Evolutionary conservation across 2,797 vertebrate species (phyloP).

Genomic region (Brotula barbata): DNA sequence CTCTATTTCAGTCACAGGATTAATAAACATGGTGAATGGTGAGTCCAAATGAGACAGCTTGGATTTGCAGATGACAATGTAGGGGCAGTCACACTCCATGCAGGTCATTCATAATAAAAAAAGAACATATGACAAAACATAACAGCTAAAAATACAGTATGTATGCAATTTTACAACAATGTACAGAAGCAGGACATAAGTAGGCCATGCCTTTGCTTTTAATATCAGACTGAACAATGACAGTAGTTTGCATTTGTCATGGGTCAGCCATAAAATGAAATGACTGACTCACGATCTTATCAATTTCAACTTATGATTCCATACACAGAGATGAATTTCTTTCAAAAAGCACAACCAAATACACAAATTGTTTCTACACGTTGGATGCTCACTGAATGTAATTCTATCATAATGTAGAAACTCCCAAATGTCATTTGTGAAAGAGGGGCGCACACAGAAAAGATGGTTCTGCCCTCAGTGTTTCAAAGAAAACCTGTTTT

Average conservation of each 20-base stretch:
- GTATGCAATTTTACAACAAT: slow-evolving; percentile 70
- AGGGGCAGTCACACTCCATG: slow-evolving; percentile 44
- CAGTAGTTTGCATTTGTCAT: slow-evolving; percentile 37
- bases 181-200: slow-evolving; percentile 52
- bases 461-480: slow-evolving; percentile 28
- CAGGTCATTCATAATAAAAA: slow-evolving; percentile 45
- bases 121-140: slow-evolving; percentile 39
- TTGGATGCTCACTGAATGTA: slow-evolving; percentile 5
- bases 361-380: slow-evolving; percentile 28
- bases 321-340: slow-evolving; percentile 11
- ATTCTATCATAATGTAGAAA: slow-evolving; percentile 5
- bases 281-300: slow-evolving; percentile 51
- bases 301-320: slow-evolving; percentile 36
- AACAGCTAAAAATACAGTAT: slow-evolving; percentile 68
- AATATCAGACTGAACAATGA: slow-evolving; percentile 40
- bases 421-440: slow-evolving; percentile 17
- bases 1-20: slow-evolving; percentile 64
- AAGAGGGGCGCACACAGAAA: slow-evolving; percentile 26
- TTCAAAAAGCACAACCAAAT: slow-evolving; percentile 9
- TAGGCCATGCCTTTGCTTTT: slow-evolving; percentile 50
- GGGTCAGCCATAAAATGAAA: slow-evolving; percentile 54
- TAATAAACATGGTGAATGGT: slow-evolving; percentile 48
- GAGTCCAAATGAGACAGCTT: slow-evolving; percentile 51
- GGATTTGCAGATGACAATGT: slow-evolving; percentile 49
- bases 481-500: slow-evolving; percentile 16